These are phyloP conservation scores for Hippocampus guttulatus DNA, from an alignment of 2,113 vertebrate species.

Conservation along the genomic window DNA sequence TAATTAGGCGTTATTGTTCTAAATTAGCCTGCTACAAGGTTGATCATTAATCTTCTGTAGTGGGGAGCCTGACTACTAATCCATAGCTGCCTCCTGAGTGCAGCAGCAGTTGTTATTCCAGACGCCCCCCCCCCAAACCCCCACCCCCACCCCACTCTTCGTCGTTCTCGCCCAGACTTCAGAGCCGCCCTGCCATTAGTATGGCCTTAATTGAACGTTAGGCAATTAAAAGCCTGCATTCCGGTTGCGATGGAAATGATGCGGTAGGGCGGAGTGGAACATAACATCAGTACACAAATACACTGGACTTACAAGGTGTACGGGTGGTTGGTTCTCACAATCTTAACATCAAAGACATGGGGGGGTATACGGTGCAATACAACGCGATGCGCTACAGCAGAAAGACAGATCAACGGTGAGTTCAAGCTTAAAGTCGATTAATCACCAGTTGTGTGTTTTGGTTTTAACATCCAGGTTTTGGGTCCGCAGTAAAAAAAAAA, in stretches of 20 bases:
- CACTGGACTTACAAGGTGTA: conserved; percentile 66
- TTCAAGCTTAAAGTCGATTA: too few species aligned
- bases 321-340: conserved; percentile 12
- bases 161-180: conserved; percentile 64
- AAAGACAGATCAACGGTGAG: too few species aligned
- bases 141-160: conserved; percentile 9
- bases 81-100: conserved; percentile 81
- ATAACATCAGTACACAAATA: conserved; percentile 58
- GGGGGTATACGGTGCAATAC: too few species aligned
- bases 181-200: conserved; percentile 73
- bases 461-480: too few species aligned
- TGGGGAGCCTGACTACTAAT: conserved; percentile 88
- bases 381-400: too few species aligned
- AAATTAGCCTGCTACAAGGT: conserved; percentile 92
- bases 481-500: too few species aligned
- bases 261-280: conserved; percentile 32
- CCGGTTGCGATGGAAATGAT: conserved; percentile 53
- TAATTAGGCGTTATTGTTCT: conserved; percentile 96
- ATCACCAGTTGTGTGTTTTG: too few species aligned
- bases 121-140: conserved; percentile 26
- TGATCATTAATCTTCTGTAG: conserved; percentile 89
- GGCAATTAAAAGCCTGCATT: conserved; percentile 72
- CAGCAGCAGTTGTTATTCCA: conserved; percentile 70
- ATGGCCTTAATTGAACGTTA: conserved; percentile 80
- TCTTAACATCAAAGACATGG: too few species aligned